Percentiles rank a stretch among this genome's conserved stretches.
Conservation (phyloP, 53 echinoderm and acorn worm genomes). For the Mesocentrotus franciscanus region DNA sequence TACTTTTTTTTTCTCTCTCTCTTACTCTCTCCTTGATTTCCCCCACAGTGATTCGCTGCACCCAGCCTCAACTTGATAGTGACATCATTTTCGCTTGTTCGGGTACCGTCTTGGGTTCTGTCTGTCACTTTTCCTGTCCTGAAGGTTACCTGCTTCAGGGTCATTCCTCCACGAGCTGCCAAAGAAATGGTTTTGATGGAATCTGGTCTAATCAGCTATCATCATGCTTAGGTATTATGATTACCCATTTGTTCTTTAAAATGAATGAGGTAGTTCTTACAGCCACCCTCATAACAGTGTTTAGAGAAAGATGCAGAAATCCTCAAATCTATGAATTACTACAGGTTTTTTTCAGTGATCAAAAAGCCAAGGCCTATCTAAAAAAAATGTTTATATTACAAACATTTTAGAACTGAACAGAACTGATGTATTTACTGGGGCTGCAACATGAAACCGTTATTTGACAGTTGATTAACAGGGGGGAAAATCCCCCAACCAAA, state of each 20-base stretch:
- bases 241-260: not conserved
- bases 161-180: not conserved
- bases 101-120: not conserved
- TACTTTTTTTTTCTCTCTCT: too few species aligned
- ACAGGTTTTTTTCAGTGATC: too few species aligned
- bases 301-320: not conserved
- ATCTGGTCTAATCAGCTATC: constrained; percentile 12
- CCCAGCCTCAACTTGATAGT: not conserved
- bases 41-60: not conserved
- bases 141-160: not conserved
- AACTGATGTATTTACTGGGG: too few species aligned
- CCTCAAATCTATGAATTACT: not conserved
- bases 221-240: not conserved
- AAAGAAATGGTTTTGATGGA: constrained; percentile 10
- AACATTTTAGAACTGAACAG: too few species aligned
- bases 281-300: not conserved
- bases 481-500: too few species aligned
- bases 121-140: not conserved
- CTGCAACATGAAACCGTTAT: too few species aligned
- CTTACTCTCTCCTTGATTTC: not conserved
- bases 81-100: not conserved
- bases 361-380: too few species aligned
- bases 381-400: too few species aligned
- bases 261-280: not conserved
- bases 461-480: too few species aligned